Conservation (phyloP, 2,888 invertebrate genomes). For the Hedychridium roseum region DNA sequence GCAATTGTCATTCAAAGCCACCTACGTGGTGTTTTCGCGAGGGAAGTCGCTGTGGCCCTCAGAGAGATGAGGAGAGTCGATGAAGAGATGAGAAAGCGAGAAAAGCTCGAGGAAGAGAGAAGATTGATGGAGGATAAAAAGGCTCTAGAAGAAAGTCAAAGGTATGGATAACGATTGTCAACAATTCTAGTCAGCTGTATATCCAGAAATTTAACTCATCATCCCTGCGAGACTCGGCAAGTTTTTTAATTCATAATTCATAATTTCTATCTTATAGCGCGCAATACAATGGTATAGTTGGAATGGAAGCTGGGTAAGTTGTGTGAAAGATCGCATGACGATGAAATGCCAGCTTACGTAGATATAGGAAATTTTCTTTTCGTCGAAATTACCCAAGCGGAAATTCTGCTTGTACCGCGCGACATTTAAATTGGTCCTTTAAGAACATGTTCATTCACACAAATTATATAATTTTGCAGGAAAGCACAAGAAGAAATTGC, state of each 20-base stretch:
- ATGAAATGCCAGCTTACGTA: too few relatives aligned
- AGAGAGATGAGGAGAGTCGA: slow-evolving; percentile 88
- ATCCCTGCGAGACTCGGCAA: too few relatives aligned
- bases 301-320: slow-evolving; percentile 67
- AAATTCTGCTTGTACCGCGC: not conserved
- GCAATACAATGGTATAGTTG: slow-evolving; percentile 67
- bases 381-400: not conserved
- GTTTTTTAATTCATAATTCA: too few relatives aligned
- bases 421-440: not conserved
- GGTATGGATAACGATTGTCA: too few relatives aligned
- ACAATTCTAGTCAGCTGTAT: too few relatives aligned
- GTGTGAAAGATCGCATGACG: slow-evolving; percentile 26
- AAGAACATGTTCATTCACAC: not conserved
- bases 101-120: slow-evolving; percentile 76
- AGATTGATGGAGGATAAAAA: slow-evolving; percentile 67
- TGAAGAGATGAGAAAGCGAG: slow-evolving; percentile 84
- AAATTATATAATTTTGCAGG: slow-evolving; percentile 61
- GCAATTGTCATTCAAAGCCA: slow-evolving; percentile 87
- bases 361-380: not conserved
- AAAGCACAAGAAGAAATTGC: slow-evolving; percentile 76
- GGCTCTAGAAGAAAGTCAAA: slow-evolving; percentile 72
- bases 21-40: slow-evolving; percentile 86
- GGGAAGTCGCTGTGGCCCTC: slow-evolving; percentile 87
- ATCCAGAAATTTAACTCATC: too few relatives aligned
- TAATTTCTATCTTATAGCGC: slow-evolving; percentile 60